Base-by-base conservation (phyloP, 2,888 invertebrate genomes). In the Notocelia uddmanniana region DNA sequence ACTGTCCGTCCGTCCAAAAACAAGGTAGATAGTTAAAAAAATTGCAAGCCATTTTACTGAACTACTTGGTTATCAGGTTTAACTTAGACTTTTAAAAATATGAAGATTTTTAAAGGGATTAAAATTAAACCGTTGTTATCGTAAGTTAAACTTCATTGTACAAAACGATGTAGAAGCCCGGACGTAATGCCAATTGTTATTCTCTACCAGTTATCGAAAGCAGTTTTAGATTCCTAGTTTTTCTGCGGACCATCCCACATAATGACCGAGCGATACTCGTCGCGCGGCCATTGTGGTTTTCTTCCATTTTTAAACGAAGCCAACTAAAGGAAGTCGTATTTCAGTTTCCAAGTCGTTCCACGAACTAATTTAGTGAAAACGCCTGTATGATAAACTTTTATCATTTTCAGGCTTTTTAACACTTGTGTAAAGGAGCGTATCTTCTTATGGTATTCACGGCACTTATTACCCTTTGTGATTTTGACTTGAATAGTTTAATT, bases 301-400 rank as follows among this genome's bases (percentile, higher is more conserved):
- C 85, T 83, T 82, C 85, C 88, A 86, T 89, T 91, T 91, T 89
- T 85, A 88, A 88, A 85, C 81, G 78, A 75, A 52, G 13, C 76
- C 75, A 76, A 31, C 57, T 77, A 78, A 80, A 91, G 92, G 92
- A 92, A 92, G 92, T 89, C 86, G 83, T 91, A 88, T 83, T 81
- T 81, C 79, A 76, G 80, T 76, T 76, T 76, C 80, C 79, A 81
- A 81, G 76, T 78, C 81, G 81, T 89, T 89, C 89, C 78, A 76
- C 80, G 90, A 91, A 92, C 89, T 88, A 89, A 90, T 91, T 90
- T 89, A 85, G 82, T 84, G 83, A 81, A 88, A 79, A 81, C 75
- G 79, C 77, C 77, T 80, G n/a, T n/a, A 81, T 80, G 78, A 68
- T 79, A 79, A 78, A 75, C 18, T 64, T 26, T 52, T 72, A 57